These are phyloP conservation scores for Drosophila pseudoananassae DNA, from an alignment of 1,140 invertebrate genomes.

Conservation along the genomic window DNA sequence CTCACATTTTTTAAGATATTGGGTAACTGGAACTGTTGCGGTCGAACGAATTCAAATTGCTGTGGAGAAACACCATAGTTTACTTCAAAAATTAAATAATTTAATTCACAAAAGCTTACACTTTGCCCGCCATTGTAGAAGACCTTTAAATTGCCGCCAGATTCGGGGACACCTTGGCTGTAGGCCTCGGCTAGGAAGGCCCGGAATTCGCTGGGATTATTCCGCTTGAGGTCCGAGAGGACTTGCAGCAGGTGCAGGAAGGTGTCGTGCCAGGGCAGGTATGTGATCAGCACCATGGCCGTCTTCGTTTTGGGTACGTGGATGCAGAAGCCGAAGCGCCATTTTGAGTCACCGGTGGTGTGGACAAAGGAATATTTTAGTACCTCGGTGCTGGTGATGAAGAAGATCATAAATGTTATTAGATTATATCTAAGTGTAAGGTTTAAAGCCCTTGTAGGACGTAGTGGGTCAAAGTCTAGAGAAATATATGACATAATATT, in stretches of 20 bases:
- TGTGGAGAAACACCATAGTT: conserved; percentile 77
- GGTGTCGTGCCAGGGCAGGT: conserved; percentile 97
- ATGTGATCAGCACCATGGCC: conserved; percentile 92
- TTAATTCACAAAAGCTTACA: conserved; percentile 78
- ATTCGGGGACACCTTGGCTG: conserved; percentile 86
- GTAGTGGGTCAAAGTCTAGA: neutral
- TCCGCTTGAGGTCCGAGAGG: conserved; percentile 64
- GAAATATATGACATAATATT: conserved; percentile 1
- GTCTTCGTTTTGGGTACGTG: conserved; percentile 93
- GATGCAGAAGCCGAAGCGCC: conserved; percentile 97
- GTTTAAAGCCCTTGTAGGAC: no score
- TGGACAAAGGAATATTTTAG: conserved; percentile 94
- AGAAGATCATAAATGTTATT: no score
- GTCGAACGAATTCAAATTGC: conserved; percentile 91
- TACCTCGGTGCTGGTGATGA: conserved; percentile 66
- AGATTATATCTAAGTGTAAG: no score
- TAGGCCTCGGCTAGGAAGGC: conserved; percentile 89
- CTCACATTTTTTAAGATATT: conserved; percentile 98
- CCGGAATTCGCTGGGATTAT: conserved; percentile 80
- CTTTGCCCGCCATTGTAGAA: conserved; percentile 86
- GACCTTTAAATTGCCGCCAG: conserved; percentile 85
- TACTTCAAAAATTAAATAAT: neutral
- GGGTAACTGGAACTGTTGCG: conserved; percentile 92
- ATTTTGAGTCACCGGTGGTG: conserved; percentile 96
- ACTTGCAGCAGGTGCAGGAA: conserved; percentile 92